Base-by-base conservation (phyloP, 1,140 invertebrate genomes). In the Drosophila quadrilineata region DNA sequence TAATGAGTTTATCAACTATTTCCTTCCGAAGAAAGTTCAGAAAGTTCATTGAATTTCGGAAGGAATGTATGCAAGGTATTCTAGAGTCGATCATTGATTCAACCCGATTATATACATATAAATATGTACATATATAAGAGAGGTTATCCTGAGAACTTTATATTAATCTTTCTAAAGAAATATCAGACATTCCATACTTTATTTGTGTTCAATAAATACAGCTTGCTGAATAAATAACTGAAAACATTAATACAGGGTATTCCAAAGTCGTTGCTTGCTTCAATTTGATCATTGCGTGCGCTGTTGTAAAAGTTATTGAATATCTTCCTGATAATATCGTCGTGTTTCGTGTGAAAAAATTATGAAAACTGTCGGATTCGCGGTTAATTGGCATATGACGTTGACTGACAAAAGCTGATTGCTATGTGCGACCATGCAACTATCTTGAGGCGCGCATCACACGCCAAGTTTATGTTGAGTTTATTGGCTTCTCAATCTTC, bases 241-340 rank as follows among this genome's bases (percentile, higher is more conserved):
- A n/a, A n/a, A n/a, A n/a, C n/a, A n/a, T n/a, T n/a, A n/a, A n/a
- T 4, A 22, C 40, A 49, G 29, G 22, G 19, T 59, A 35, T 50
- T 10, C 1, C 6, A 1, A 4, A 28, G 43, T 59, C 14, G 4
- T 3, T 9, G 1, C 1, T 5, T 16, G 3, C 6, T 6, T 26
- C 22, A 14, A 24, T 45, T 45, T 9, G 14, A 12, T 5, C 10
- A 6, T 40, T 48, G 40, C 16, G 12, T 28, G 41, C 3, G 24
- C 21, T 53, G 74, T 77, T 67, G 80, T 86, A 76, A 86, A n/a
- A 80, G 43, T 80, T 82, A 82, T 84, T 86, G 69, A 86, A 76
- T 57, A 76, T 76, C 69, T 80, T n/a, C n/a, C n/a, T n/a, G n/a
- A n/a, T 70, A 50, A 79, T 86, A 75, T 56, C 50, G 29, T 22